Conservation (phyloP, 2,797 vertebrate species). For the Bryconaethiops microstoma region DNA sequence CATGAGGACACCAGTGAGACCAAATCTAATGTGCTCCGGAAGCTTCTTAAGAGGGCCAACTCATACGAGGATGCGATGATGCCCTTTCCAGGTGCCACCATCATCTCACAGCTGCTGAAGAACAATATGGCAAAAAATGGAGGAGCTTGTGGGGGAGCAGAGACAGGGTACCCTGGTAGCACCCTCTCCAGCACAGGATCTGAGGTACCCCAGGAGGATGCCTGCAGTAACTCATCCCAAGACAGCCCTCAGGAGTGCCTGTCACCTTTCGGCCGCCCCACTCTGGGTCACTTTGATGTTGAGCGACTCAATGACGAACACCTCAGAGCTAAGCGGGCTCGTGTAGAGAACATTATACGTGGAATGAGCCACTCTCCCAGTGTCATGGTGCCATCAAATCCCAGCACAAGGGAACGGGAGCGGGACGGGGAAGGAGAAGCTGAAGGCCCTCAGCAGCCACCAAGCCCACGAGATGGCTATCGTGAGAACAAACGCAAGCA, state of each 20-base stretch:
- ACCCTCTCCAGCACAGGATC: slow-evolving; percentile 94
- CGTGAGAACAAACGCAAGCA: slow-evolving; percentile 99
- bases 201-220: slow-evolving; percentile 94
- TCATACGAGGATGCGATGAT: slow-evolving; percentile 99
- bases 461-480: slow-evolving; percentile 92
- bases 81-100: slow-evolving; percentile 97
- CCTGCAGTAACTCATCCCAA: slow-evolving; percentile 98
- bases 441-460: slow-evolving; percentile 83
- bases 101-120: slow-evolving; percentile 99
- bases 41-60: slow-evolving; percentile 99
- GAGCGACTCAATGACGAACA: slow-evolving; percentile 97
- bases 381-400: slow-evolving; percentile 76
- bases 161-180: slow-evolving; percentile 88
- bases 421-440: slow-evolving; percentile 86
- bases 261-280: slow-evolving; percentile 93
- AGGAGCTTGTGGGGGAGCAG: slow-evolving; percentile 76
- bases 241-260: slow-evolving; percentile 95
- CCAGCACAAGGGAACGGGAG: slow-evolving; percentile 86
- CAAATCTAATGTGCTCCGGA: slow-evolving; percentile 98
- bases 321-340: slow-evolving; percentile 96
- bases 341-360: slow-evolving; percentile 98
- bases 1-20: slow-evolving; percentile 85
- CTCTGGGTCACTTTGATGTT: slow-evolving; percentile 90
- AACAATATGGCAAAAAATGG: slow-evolving; percentile 98
- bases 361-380: slow-evolving; percentile 99